Percentiles rank a stretch among this genome's conserved stretches.
phyloP scores from a whole-genome alignment of 2,113 vertebrate species.

The Puffinus mauretanicus region DNA sequence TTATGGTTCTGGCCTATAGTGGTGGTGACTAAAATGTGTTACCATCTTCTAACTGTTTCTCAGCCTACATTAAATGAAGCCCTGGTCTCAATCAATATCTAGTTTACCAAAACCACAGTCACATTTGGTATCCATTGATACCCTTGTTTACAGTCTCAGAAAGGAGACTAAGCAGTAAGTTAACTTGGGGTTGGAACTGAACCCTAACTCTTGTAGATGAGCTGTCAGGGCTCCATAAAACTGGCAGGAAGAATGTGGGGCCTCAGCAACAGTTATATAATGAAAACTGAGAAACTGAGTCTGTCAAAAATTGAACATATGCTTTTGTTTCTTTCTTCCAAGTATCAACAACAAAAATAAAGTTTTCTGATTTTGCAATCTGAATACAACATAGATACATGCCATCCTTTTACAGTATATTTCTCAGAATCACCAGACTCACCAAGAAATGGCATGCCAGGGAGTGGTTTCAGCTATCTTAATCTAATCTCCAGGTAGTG shows the following conservation, averaged over 20 bases:
- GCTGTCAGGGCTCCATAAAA: neutral
- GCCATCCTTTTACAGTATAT: neutral
- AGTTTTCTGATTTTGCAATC: neutral
- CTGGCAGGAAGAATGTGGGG: neutral
- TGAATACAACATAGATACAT: neutral
- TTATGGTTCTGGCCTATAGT: neutral
- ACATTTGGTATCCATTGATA: conserved; percentile 51
- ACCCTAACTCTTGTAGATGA: neutral
- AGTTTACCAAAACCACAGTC: conserved; percentile 28
- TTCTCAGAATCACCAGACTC: neutral
- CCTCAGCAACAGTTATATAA: neutral
- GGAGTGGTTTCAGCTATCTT: neutral
- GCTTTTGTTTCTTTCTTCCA: neutral
- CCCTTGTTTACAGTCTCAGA: conserved; percentile 13
- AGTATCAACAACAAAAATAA: neutral
- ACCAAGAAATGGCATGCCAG: neutral
- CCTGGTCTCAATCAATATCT: conserved; percentile 5
- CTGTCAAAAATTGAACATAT: neutral
- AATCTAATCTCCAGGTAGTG: neutral
- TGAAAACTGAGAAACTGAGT: neutral
- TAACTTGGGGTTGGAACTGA: neutral
- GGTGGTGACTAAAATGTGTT: neutral
- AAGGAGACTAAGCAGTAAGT: neutral
- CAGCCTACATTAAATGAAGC: neutral
- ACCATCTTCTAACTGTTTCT: neutral